Evolutionary conservation across 2,113 vertebrate species (phyloP), one percentile per base, ranked within the genome.

Genomic region (Scolopax mira): DNA sequence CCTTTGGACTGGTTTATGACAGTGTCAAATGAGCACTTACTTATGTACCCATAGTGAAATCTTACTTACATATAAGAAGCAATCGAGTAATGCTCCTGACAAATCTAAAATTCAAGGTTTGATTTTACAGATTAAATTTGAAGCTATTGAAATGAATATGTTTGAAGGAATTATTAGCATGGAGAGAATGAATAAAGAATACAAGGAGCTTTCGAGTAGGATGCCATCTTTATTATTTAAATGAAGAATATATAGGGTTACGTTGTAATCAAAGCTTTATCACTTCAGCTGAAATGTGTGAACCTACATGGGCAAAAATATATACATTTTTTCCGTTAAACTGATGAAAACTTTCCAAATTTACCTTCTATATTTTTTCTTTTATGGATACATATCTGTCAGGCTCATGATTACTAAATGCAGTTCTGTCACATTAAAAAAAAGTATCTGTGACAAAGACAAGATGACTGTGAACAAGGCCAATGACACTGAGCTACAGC

Each of bases 351-450:
- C 35, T 75, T 95, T 96, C 54, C 69, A 86, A 83, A 73, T 74
- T 66, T 94, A 64, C 44, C 24, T 62, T 94, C 58, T 65, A 37
- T 83, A 79, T 75, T 84, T 96, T 91, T 97, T 69, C 42, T 33
- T 89, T 86, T 94, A 67, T 48, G 79, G 87, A 96, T 93, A 77
- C 75, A 69, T 97, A 96, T 94, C 97, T 97, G 96, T 97, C 97
- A 97, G 89, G 93, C 93, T 96, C 94, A 88, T 97, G 94, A 98
- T 94, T 97, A 97, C 91, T 95, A 98, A 97, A 97, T 96, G 97
- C 97, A 97, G 97, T 95, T 98, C 97, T 98, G 97, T 97, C 98
- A 97, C 97, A 97, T 98, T 96, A 96, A 98, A 98, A 98, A 98
- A 84, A 89, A 46, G 74, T 90, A 98, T 97, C 97, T 97, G 95